A percentile compares a stretch with the other conserved stretches of the same genome.
These are phyloP conservation scores for Caenorhabditis japonica DNA, from an alignment of 2,888 invertebrate genomes.

Conservation along the genomic window DNA sequence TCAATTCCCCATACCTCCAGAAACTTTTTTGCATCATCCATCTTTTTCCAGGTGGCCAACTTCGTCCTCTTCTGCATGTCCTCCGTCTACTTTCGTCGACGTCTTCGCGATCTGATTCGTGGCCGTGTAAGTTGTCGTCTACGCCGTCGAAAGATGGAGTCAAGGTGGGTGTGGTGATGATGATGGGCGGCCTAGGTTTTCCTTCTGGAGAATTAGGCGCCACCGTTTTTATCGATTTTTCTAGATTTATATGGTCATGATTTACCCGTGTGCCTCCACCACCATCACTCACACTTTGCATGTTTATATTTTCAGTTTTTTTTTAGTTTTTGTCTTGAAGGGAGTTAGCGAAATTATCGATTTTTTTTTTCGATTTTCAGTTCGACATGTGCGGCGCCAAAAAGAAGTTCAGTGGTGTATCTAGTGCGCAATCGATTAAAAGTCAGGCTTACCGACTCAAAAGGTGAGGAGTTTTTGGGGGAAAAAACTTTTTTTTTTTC, in stretches of 20 bases:
- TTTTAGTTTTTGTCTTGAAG: not conserved
- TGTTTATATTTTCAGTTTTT: not conserved
- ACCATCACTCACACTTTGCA: not conserved
- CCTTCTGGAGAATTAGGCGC: not conserved
- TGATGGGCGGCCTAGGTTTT: too few relatives aligned
- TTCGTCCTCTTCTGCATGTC: slow-evolving; percentile 59
- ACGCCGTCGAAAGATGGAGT: too few relatives aligned
- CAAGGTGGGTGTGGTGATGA: too few relatives aligned
- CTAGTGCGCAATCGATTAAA: slow-evolving; percentile 56
- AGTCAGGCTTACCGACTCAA: slow-evolving; percentile 53
- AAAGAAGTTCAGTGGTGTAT: slow-evolving; percentile 57
- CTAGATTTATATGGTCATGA: not conserved
- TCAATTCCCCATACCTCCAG: slow-evolving; percentile 55
- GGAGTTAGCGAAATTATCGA: too few relatives aligned
- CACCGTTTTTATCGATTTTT: not conserved
- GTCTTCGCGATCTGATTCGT: slow-evolving; percentile 36
- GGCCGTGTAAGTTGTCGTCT: slow-evolving; percentile 42
- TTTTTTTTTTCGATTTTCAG: slow-evolving; percentile 26
- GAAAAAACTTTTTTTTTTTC: not conserved
- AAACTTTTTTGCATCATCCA: not conserved
- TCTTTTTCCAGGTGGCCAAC: slow-evolving; percentile 42
- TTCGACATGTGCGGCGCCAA: slow-evolving; percentile 39
- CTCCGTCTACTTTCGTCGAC: slow-evolving; percentile 53
- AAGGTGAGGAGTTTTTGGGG: slow-evolving; percentile 21
- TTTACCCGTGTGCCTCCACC: not conserved